Evolutionary conservation across 2,113 vertebrate genomes (phyloP).

Genomic region (Morone saxatilis): DNA sequence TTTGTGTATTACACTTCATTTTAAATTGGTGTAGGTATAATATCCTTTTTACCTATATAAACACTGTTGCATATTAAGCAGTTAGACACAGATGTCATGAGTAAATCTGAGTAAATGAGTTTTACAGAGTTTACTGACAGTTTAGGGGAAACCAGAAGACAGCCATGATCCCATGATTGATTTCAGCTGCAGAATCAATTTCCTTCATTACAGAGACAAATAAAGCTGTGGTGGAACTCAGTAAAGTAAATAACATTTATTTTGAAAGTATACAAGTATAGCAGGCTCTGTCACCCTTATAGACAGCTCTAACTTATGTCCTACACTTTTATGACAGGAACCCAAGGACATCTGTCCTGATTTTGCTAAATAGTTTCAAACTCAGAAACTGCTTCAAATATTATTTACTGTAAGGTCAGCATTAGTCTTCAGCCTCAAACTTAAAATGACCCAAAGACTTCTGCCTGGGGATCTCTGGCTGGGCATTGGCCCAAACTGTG

Average conservation of each 20-base stretch:
- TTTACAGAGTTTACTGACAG: neutral
- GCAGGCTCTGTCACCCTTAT: neutral
- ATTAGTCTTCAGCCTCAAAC: slow-evolving; percentile 39
- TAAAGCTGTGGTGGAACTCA: neutral
- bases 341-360: slow-evolving; percentile 16
- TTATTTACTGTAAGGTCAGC: slow-evolving; percentile 36
- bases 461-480: slow-evolving; percentile 31
- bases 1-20: neutral
- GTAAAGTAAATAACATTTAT: neutral
- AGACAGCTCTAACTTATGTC: neutral
- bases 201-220: neutral
- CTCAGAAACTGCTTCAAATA: slow-evolving; percentile 37
- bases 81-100: neutral
- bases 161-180: neutral
- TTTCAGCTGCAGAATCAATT: slow-evolving; percentile 16
- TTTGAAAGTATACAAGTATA: neutral
- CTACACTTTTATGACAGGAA: neutral
- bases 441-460: slow-evolving; percentile 43
- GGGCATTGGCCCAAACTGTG: slow-evolving; percentile 46
- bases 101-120: too few species aligned
- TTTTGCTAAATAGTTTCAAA: slow-evolving; percentile 29
- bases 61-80: neutral
- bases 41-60: neutral
- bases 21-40: neutral
- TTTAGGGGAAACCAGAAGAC: neutral